Base-by-base conservation (phyloP, 2,888 invertebrate genomes). In the Allophyes oxyacanthae region DNA sequence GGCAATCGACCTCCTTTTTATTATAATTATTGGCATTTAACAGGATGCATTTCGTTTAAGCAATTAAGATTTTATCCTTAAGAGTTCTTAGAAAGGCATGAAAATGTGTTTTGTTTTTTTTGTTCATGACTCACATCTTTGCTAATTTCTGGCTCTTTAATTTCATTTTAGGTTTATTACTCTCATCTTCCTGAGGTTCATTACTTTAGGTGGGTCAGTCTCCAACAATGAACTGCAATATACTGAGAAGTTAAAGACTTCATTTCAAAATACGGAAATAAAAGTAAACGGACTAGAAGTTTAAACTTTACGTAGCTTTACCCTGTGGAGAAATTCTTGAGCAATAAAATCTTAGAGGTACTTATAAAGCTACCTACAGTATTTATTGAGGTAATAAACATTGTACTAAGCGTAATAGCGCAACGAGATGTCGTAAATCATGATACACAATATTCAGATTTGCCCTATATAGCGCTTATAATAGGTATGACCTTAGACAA, bases 371-470 rank as follows among this genome's bases (percentile, higher is more conserved):
- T 52, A 32, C 40, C 2, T 40, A 7, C 36, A 14, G 33, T 51
- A 63, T 69, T 66, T 66, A 69, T 69, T 30, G 64, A 41, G 11
- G 45, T 32, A 49, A 69, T 63, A 66, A 66, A 66, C 45, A 66
- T 57, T 69, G 56, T 69, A 38, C 45, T 13, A 13, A 20, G 37
- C 15, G 49, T 63, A 69, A 69, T 43, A 69, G 44, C 15, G 28
- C 30, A 45, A 28, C 6, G 51, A 20, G 20, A 68, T 68, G 63
- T 64, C 52, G 64, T 66, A 69, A 66, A 63, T 66, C 70, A 66
- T 64, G 66, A 63, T 64, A 66, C 52, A 69, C 55, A 43, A 63
- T 65, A 66, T 69, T 69, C 45, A 69, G 70, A 62, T 64, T 13
- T 55, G 70, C 70, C 49, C 69, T 66, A 69, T 66, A 63, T 57